These are phyloP conservation scores for fruit fly (Drosophila melanogaster) DNA, from an alignment of 1,140 invertebrate species.

Conservation along the genomic window DNA sequence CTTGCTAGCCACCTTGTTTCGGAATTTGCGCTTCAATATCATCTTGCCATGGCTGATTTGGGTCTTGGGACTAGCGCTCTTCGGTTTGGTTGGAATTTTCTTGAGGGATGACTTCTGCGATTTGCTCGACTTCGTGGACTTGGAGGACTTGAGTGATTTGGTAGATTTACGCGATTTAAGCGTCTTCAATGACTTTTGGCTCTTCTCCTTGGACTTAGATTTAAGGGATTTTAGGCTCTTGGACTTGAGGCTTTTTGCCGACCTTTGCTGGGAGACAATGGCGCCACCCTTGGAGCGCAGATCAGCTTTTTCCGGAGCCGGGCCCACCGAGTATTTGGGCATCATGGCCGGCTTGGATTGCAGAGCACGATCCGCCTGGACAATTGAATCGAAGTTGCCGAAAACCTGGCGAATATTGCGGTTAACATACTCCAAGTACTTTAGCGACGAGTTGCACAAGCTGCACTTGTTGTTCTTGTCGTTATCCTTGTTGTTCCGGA, in stretches of 20 bases:
- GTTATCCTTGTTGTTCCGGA: conserved; percentile 65
- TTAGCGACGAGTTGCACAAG: conserved; percentile 70
- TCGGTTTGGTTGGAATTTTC: conserved; percentile 35
- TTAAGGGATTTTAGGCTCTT: conserved; percentile 1
- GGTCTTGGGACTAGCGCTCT: conserved; percentile 10
- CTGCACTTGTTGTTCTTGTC: conserved; percentile 52
- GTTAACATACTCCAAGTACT: conserved; percentile 77
- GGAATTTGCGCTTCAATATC: conserved; percentile 56
- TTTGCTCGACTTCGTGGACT: neutral
- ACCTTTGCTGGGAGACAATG: conserved; percentile 10
- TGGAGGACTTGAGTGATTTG: conserved; percentile 19
- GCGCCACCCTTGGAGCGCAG: conserved; percentile 47
- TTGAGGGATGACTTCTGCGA: neutral
- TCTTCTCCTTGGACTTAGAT: conserved; percentile 2
- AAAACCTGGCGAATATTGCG: conserved; percentile 74
- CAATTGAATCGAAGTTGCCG: conserved; percentile 68
- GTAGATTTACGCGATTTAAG: conserved; percentile 38
- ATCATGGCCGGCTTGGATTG: conserved; percentile 42
- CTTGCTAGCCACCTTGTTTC: conserved; percentile 15
- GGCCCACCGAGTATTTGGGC: conserved; percentile 61
- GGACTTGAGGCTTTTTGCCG: conserved; percentile 32
- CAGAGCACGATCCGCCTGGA: conserved; percentile 65
- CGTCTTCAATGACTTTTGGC: conserved; percentile 32
- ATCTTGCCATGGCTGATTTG: conserved; percentile 50
- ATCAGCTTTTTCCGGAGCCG: neutral